Conservation (phyloP, 2,113 vertebrate species). For the Paradoxurus hermaphroditus region DNA sequence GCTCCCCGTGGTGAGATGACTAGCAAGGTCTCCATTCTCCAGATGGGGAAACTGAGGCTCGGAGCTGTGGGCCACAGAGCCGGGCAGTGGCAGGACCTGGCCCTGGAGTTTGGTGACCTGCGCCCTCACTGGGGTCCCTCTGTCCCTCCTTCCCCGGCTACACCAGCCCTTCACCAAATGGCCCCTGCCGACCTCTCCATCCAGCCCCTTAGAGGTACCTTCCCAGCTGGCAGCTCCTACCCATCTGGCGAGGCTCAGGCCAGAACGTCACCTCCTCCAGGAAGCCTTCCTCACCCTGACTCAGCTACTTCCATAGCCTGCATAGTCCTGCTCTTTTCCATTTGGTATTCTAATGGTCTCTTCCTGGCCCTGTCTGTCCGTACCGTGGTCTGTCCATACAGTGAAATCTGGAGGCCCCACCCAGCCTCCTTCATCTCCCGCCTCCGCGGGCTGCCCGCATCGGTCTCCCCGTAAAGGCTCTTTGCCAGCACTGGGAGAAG, state of each 20-base stretch:
- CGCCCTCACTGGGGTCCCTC: no score
- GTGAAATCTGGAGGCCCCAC: neutral
- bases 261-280: neutral
- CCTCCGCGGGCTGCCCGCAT: fast-evolving
- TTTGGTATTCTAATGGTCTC: fast-evolving
- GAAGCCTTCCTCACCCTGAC: neutral
- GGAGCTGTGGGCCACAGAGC: neutral
- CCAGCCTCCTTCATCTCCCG: fast-evolving
- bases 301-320: neutral
- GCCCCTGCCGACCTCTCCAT: no score
- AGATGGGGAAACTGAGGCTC: neutral
- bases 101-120: neutral
- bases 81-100: neutral
- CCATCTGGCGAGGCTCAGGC: no score
- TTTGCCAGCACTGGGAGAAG: fast-evolving
- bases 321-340: fast-evolving
- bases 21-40: neutral
- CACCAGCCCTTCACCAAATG: no score
- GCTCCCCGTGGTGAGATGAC: neutral
- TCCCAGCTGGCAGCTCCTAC: neutral
- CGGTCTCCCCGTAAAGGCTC: fast-evolving
- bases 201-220: neutral
- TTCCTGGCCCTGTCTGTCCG: neutral
- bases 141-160: no score
- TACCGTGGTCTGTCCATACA: fast-evolving